Evolutionary conservation across 2,113 vertebrate species (phyloP), one percentile per base, ranked within the genome.

Genomic region (Penelope pileata): DNA sequence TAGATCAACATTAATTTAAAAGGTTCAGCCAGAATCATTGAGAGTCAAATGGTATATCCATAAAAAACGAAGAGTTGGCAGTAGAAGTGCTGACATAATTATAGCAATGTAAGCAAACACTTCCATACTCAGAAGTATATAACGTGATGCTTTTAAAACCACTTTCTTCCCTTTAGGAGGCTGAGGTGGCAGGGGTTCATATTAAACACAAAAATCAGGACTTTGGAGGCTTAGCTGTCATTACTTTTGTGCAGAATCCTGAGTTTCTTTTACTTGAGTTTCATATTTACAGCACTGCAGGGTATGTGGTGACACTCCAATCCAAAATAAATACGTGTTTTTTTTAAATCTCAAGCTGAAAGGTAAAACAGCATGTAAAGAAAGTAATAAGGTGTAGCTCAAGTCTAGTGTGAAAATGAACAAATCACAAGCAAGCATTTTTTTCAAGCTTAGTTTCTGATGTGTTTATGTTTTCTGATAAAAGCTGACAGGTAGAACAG

Each of bases 321-420:
- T 32, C 34, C 66, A 54, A 92, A 96, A 94, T 87, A 97, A 96
- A 94, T 86, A 88, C 53, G 83, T 21, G 15, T 81, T 34, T 47
- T 86, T 94, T 93, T 93, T 91, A 90, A 96, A 96, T 95, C 92
- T 91, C 64, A 80, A 90, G 30, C 12, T 81, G 91, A 94, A 86
- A 67, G 36, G 54, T 62, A 94, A 96, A 96, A 19, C 86, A 96
- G 86, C 66, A 84, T 80, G 91, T 85, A 51, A 66, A 50, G 90
- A 95, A 96, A 97, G 86, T 91, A 96, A 96, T 95, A 93, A 91
- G 79, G 59, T 85, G 19, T 83, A 91, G 66, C 76, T 94, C 91
- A 94, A 96, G 73, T 42, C 88, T 96, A 79, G 86, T 88, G 86
- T 88, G 79, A 96, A 97, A 96, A 95, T 36, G 86, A 97, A 96